A percentile compares a stretch with the other conserved stretches of the same genome.
Evolutionary conservation across 2,113 vertebrate species (phyloP).

Genomic region (Colaptes auratus): DNA sequence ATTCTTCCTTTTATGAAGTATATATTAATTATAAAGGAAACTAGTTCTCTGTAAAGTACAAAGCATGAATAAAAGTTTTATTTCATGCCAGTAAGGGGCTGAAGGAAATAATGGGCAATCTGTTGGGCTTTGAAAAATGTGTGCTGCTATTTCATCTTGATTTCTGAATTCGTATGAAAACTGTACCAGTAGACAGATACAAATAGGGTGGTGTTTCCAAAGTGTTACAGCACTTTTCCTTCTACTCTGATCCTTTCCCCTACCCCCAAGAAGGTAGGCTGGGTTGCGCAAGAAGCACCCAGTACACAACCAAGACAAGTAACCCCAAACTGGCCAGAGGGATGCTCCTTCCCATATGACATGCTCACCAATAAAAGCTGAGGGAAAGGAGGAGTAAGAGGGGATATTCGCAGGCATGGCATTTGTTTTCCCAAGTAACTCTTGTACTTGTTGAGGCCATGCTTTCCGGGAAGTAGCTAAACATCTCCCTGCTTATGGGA

Average conservation of each 20-base stretch:
- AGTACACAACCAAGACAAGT: not conserved
- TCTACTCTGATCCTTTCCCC: not conserved
- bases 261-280: rapidly evolving
- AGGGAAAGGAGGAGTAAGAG: not conserved
- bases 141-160: not conserved
- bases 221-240: too few relatives aligned
- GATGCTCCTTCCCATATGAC: too few relatives aligned
- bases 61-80: not conserved
- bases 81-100: not conserved
- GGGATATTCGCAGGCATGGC: not conserved
- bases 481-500: not conserved
- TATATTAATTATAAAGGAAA: slow-evolving; percentile 15
- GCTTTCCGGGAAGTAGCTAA: not conserved
- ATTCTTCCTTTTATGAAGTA: not conserved
- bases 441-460: not conserved
- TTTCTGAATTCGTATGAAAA: not conserved
- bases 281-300: not conserved
- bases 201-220: not conserved
- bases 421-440: not conserved
- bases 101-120: not conserved
- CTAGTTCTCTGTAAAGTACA: not conserved
- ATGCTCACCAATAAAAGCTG: too few relatives aligned
- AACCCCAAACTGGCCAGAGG: not conserved
- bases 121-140: not conserved
- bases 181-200: not conserved